phyloP scores from a whole-genome alignment of 2,888 invertebrate species.

The Thysanoteuthis rhombus region DNA sequence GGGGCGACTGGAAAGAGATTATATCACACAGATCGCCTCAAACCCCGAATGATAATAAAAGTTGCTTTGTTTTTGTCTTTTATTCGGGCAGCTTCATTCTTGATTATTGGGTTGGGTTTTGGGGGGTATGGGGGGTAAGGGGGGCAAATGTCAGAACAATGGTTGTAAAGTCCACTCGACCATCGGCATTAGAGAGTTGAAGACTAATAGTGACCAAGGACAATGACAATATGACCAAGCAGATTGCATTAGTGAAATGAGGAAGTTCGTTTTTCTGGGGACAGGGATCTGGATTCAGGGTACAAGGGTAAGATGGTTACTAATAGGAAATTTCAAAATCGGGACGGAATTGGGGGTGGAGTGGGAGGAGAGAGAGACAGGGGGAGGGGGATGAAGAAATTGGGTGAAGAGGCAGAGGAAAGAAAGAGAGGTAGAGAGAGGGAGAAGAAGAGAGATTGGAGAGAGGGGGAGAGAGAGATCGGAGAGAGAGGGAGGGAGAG shows the following conservation, averaged over 20 bases:
- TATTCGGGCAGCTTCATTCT: not conserved
- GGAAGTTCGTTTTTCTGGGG: not conserved
- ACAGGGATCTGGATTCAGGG: not conserved
- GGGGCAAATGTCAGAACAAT: not conserved
- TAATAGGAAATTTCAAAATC: not conserved
- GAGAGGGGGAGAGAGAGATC: not conserved
- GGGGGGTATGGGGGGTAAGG: not conserved
- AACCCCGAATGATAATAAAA: not conserved
- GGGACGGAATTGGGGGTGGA: not conserved
- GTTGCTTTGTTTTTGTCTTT: not conserved
- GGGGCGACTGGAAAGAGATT: not conserved
- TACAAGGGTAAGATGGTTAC: not conserved
- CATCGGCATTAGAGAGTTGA: not conserved
- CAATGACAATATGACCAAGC: not conserved
- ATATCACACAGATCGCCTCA: not conserved
- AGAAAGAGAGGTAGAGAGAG: not conserved
- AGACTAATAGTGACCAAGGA: not conserved
- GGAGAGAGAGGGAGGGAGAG: not conserved
- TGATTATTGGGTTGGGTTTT: not conserved
- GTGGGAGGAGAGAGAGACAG: not conserved
- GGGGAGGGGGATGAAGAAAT: not conserved
- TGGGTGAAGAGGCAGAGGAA: not conserved
- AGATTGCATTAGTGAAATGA: not conserved
- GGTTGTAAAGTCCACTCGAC: not conserved
- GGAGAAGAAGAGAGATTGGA: not conserved